Evolutionary conservation across 2,888 invertebrate species (phyloP).

Genomic region (Xestia xanthographa): DNA sequence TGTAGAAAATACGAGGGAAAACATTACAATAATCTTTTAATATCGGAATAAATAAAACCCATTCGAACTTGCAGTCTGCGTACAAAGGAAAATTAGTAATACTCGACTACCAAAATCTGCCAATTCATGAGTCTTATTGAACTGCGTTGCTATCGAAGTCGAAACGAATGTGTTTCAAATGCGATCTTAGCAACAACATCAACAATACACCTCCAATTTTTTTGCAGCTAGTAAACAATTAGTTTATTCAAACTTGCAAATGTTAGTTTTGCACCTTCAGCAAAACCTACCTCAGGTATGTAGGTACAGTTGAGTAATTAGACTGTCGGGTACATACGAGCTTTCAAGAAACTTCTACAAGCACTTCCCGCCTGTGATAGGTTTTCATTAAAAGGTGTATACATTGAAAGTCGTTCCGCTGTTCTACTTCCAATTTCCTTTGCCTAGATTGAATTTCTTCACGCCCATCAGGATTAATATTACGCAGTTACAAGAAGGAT

Average conservation of each 20-base stretch:
- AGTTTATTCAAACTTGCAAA: conserved; percentile 10
- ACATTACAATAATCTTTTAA: neutral
- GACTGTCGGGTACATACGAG: conserved; percentile 40
- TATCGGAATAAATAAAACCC: neutral
- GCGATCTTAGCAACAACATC: neutral
- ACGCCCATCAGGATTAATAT: conserved; percentile 31
- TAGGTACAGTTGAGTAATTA: conserved; percentile 55
- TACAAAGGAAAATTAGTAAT: neutral
- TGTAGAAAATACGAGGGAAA: conserved; percentile 9
- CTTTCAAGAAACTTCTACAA: conserved; percentile 46
- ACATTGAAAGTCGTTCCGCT: conserved; percentile 43
- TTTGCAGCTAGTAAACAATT: neutral
- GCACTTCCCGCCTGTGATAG: conserved; percentile 49
- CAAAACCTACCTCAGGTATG: conserved; percentile 5
- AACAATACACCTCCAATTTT: neutral
- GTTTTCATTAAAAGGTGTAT: conserved; percentile 51
- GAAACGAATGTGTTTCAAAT: neutral
- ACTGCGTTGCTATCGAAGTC: neutral
- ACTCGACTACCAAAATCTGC: neutral
- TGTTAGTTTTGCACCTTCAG: conserved; percentile 29
- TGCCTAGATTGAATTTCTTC: conserved; percentile 46
- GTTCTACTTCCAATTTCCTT: conserved; percentile 50
- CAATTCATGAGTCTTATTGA: neutral
- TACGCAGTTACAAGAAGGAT: conserved; percentile 16
- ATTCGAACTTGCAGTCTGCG: neutral